Evolutionary conservation across 2,797 vertebrate species (phyloP).

Genomic region (Sebastes cheni): DNA sequence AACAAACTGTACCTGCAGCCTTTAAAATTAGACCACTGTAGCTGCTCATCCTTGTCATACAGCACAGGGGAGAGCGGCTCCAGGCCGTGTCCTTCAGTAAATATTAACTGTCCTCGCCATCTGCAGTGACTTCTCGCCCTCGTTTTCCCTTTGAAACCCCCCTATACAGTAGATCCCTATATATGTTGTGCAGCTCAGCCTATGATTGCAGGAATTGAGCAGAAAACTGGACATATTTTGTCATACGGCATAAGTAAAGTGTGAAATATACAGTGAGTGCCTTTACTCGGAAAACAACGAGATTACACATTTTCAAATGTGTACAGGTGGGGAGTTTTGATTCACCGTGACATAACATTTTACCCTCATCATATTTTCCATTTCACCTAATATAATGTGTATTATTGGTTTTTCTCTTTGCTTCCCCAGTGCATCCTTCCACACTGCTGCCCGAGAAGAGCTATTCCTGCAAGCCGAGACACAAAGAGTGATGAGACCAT

Average conservation of each 20-base stretch:
- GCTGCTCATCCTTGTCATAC: constrained; percentile 36
- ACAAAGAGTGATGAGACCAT: constrained; percentile 65
- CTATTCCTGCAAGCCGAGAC: constrained; percentile 11
- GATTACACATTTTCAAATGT: neutral
- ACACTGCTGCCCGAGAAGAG: neutral
- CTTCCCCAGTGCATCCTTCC: neutral
- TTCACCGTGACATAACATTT: constrained; percentile 24
- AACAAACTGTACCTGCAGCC: constrained; percentile 28
- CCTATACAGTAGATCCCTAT: neutral
- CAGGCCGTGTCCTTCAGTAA: constrained; percentile 37
- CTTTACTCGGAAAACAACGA: neutral
- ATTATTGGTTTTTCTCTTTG: constrained; percentile 3
- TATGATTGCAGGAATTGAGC: neutral
- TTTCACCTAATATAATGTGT: constrained; percentile 16
- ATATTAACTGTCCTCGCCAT: constrained; percentile 36
- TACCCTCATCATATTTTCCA: constrained; percentile 3
- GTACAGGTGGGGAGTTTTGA: neutral
- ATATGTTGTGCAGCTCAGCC: neutral
- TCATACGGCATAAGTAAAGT: neutral
- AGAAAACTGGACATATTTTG: neutral
- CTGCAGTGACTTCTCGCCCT: neutral
- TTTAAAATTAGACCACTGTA: constrained; percentile 29
- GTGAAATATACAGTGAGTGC: neutral
- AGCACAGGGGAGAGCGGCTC: constrained; percentile 3
- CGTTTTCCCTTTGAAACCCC: neutral